Conservation (phyloP, 2,888 invertebrate species). For the Halocaridina rubra region DNA sequence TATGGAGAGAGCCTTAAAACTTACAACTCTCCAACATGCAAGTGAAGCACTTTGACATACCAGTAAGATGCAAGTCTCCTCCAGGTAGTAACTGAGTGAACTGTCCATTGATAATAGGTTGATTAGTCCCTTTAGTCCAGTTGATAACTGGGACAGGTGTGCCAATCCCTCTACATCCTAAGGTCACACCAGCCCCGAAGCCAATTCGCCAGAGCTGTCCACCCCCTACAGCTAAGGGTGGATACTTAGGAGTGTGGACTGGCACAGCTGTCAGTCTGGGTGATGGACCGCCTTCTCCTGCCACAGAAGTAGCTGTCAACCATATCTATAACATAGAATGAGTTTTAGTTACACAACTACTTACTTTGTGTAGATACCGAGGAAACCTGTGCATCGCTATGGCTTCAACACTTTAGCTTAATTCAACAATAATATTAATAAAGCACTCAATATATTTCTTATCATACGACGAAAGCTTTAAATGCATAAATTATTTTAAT, state of each 20-base stretch:
- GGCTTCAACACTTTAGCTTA: no score
- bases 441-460: no score
- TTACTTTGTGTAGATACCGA: no score
- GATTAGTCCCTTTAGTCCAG: slow-evolving; percentile 37
- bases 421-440: no score
- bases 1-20: no score
- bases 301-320: slow-evolving; percentile 56
- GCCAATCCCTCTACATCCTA: slow-evolving; percentile 53
- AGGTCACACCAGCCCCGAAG: slow-evolving; percentile 43
- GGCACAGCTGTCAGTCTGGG: slow-evolving; percentile 38
- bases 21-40: no score
- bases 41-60: no score
- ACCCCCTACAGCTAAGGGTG: slow-evolving; percentile 50
- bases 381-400: no score
- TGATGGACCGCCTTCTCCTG: slow-evolving; percentile 53
- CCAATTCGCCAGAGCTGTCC: slow-evolving; percentile 54
- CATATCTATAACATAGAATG: slow-evolving; percentile 37
- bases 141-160: slow-evolving; percentile 38
- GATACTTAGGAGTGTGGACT: slow-evolving; percentile 30
- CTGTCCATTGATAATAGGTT: slow-evolving; percentile 11
- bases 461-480: no score
- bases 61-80: slow-evolving; percentile 55
- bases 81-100: slow-evolving; percentile 53
- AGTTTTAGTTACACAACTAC: no score
- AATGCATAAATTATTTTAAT: no score